phyloP scores from a whole-genome alignment of 2,797 vertebrate genomes.

The Momotus momota region DNA sequence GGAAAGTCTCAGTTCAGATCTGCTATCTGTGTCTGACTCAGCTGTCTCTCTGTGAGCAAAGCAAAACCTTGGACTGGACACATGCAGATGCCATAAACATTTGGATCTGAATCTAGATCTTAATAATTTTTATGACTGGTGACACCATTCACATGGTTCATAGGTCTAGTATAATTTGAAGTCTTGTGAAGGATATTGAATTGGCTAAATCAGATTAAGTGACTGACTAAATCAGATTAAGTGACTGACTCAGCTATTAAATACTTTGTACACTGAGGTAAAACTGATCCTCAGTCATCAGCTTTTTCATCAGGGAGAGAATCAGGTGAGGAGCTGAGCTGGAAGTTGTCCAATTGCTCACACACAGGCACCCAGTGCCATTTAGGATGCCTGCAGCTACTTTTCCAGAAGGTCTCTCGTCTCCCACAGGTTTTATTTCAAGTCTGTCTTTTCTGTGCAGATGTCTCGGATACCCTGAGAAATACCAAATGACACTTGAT shows the following conservation, averaged over 20 bases:
- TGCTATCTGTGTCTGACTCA: neutral
- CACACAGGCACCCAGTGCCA: neutral
- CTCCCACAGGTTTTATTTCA: neutral
- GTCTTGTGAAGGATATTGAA: neutral
- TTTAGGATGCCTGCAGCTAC: neutral
- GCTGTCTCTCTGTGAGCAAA: neutral
- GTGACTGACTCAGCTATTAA: neutral
- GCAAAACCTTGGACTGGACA: neutral
- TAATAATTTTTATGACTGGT: neutral
- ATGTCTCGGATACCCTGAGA: neutral
- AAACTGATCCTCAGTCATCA: neutral
- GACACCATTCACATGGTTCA: neutral
- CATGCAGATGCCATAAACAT: neutral
- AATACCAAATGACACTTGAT: neutral
- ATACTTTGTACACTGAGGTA: neutral
- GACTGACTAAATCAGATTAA: neutral
- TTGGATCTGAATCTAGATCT: neutral
- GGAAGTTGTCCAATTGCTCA: neutral
- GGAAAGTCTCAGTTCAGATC: neutral
- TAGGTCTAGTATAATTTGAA: neutral
- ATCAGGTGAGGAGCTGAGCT: fast-evolving
- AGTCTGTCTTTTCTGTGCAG: neutral
- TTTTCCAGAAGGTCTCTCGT: neutral
- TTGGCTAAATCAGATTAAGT: neutral
- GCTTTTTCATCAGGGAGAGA: neutral